These are phyloP conservation scores for Idris sp. DNA, from an alignment of 1,140 invertebrate genomes.

Conservation along the genomic window DNA sequence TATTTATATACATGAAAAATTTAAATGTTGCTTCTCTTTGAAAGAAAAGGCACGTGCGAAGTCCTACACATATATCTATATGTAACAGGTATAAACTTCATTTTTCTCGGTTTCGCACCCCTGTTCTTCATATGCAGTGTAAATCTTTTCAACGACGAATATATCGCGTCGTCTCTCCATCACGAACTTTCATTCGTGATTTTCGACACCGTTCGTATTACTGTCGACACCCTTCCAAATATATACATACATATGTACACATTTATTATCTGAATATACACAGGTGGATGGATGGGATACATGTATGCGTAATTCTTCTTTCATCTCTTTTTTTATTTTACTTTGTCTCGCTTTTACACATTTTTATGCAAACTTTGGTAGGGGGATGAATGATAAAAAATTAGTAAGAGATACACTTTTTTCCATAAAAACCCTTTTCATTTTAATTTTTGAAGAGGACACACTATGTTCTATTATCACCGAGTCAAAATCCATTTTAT, in stretches of 20 bases:
- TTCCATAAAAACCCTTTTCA: too few relatives aligned
- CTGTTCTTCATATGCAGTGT: constrained; percentile 68
- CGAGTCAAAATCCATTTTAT: too few relatives aligned
- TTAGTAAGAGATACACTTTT: too few relatives aligned
- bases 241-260: constrained; percentile 61
- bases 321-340: constrained; percentile 23
- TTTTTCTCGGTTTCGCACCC: constrained; percentile 66
- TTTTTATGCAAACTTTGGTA: constrained; percentile 27
- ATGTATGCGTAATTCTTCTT: constrained; percentile 30
- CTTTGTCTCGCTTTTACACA: constrained; percentile 15
- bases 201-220: constrained; percentile 57
- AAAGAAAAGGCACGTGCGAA: constrained; percentile 37
- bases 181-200: constrained; percentile 43
- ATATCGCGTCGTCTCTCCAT: constrained; percentile 66
- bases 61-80: constrained; percentile 20
- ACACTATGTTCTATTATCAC: too few relatives aligned
- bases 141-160: constrained; percentile 74
- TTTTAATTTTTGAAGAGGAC: too few relatives aligned
- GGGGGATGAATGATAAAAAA: background rate
- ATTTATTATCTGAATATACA: constrained; percentile 60
- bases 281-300: constrained; percentile 41
- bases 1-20: too few relatives aligned
- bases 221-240: constrained; percentile 48
- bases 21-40: too few relatives aligned
- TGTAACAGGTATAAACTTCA: constrained; percentile 64